Evolutionary conservation across 2,888 invertebrate species (phyloP), one percentile per base, ranked within the genome.

Genomic region (Lymantria monacha): DNA sequence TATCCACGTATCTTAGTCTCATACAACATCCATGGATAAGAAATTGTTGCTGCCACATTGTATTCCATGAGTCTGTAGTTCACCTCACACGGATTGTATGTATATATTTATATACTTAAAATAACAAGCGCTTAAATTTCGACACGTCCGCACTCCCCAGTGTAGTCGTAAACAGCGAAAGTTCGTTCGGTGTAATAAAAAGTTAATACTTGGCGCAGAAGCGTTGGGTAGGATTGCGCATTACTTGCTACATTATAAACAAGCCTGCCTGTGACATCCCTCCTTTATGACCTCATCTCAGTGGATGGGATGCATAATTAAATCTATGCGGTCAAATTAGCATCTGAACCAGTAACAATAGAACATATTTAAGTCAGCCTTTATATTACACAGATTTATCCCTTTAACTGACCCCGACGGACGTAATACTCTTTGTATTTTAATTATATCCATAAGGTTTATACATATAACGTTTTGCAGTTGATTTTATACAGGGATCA

Each of bases 271-370:
- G 86, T 85, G 87, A 87, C 87, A 86, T 82, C 81, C 84, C 83
- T 81, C 85, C 79, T 85, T 87, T 85, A 85, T 82, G 82, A 76
- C 79, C 82, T 80, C 81, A 79, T 75, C 83, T 77, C 79, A 69
- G 72, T 76, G 79, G 80, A 77, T 80, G 81, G 87, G 82, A 88
- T 91, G 87, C 89, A 90, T 91, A 91, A 91, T 91, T 90, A 89
- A 90, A 89, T 90, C 85, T 86, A 79, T 76, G 86, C 85, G 88
- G 88, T 86, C 87, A 89, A 91, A 90, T 89, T 90, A 90, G 87
- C 85, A 85, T 85, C 89, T 87, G 83, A 82, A 81, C 80, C 82
- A 79, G 77, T 71, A 78, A 84, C 85, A 87, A 86, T 83, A 84
- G 85, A 79, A 81, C 83, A 84, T 85, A 87, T 22, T 22, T 22